Evolutionary conservation across 2,888 invertebrate species (phyloP).

Genomic region (Subacronicta megacephala): DNA sequence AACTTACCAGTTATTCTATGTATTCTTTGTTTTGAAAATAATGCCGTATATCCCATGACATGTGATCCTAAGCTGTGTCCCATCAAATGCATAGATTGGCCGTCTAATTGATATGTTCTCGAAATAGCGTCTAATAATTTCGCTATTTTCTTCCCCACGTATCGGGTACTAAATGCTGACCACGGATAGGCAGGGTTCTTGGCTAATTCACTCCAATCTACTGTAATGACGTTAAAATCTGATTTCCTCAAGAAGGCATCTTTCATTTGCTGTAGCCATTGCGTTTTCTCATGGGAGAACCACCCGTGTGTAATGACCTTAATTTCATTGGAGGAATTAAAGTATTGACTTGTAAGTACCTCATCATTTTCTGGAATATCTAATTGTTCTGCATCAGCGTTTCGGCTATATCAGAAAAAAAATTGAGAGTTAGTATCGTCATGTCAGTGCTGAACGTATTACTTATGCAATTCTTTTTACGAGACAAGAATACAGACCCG

Average conservation of each 20-base stretch:
- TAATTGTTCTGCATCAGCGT: slow-evolving; percentile 70
- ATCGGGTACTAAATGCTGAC: slow-evolving; percentile 80
- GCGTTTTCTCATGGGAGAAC: slow-evolving; percentile 77
- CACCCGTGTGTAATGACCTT: slow-evolving; percentile 89
- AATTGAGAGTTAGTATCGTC: too few relatives aligned
- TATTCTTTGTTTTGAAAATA: slow-evolving; percentile 80
- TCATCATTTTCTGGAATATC: slow-evolving; percentile 60
- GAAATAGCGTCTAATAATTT: slow-evolving; percentile 68
- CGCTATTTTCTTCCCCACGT: slow-evolving; percentile 78
- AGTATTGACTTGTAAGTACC: slow-evolving; percentile 69
- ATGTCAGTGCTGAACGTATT: too few relatives aligned
- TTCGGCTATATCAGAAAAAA: slow-evolving; percentile 66
- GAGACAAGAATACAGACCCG: slow-evolving; percentile 64
- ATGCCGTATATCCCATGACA: slow-evolving; percentile 90
- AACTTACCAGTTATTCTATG: slow-evolving; percentile 90
- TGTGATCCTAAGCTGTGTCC: slow-evolving; percentile 91
- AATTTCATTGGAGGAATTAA: slow-evolving; percentile 78
- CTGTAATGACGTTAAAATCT: slow-evolving; percentile 86
- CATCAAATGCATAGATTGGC: slow-evolving; percentile 76
- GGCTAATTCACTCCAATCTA: slow-evolving; percentile 84
- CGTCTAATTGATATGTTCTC: slow-evolving; percentile 59
- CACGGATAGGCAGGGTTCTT: slow-evolving; percentile 78
- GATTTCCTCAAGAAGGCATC: slow-evolving; percentile 74
- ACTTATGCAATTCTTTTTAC: too few relatives aligned
- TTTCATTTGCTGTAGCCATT: slow-evolving; percentile 82